Evolutionary conservation across 2,797 vertebrate species (phyloP).

Genomic region (Pampus argenteus): DNA sequence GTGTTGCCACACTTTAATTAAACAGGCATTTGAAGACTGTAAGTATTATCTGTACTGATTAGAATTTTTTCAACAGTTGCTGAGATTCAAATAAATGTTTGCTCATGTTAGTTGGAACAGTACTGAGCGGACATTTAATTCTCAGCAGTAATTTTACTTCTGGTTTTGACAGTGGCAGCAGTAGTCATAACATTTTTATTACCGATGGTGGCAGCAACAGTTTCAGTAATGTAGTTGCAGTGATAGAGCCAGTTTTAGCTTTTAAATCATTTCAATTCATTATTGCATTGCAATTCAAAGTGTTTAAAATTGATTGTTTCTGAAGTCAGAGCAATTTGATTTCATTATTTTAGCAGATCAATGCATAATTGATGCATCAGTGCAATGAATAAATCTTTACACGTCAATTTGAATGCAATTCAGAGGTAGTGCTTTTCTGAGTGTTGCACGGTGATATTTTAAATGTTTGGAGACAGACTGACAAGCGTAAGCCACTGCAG

Average conservation of each 20-base stretch:
- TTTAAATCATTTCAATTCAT: slow-evolving; percentile 52
- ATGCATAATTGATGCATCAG: slow-evolving; percentile 26
- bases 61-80: neutral
- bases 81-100: slow-evolving; percentile 4
- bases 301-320: slow-evolving; percentile 30
- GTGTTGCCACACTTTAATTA: too few relatives aligned
- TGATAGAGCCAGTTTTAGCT: slow-evolving; percentile 33
- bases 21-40: too few relatives aligned
- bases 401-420: slow-evolving; percentile 9
- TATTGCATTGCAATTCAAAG: slow-evolving; percentile 39
- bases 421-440: slow-evolving; percentile 6
- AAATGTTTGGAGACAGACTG: slow-evolving; percentile 45
- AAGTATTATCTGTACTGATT: neutral
- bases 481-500: slow-evolving; percentile 31
- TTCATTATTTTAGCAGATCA: slow-evolving; percentile 42
- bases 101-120: neutral
- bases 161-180: slow-evolving; percentile 25
- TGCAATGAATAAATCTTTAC: slow-evolving; percentile 30
- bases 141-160: neutral
- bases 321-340: slow-evolving; percentile 25
- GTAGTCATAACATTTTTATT: neutral
- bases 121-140: neutral
- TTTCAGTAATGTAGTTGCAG: slow-evolving; percentile 4
- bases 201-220: slow-evolving; percentile 14
- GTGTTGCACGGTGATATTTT: slow-evolving; percentile 14